Evolutionary conservation across 2,797 vertebrate species (phyloP), one percentile per base, ranked within the genome.

Genomic region (Crypturellus tataupa): DNA sequence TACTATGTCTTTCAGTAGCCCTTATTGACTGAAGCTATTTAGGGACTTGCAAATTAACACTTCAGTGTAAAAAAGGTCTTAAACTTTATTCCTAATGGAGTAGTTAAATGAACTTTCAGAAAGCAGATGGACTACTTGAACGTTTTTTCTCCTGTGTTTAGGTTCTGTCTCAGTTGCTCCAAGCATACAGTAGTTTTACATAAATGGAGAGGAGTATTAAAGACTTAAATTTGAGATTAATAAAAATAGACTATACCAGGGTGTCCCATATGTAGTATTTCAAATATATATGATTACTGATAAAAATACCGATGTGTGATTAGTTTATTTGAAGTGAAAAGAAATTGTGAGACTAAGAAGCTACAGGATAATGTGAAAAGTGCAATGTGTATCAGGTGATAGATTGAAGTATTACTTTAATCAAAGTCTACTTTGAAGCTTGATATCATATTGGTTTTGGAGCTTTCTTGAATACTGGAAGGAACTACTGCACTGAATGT

Each of bases 1-100:
- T 1, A 0, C 24, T 64, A 12, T 67, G 21, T 64, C 77, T n/a
- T 64, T 73, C 27, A n/a, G 0, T 60, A 47, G 46, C 49, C 0
- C 0, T 40, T 55, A 27, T 23, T 69, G 37, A 90, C 24, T 60
- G 35, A 69, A 89, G 25, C 8, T 31, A 1, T 77, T 88, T 63
- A 78, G 55, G 35, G 46, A 55, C 58, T 82, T 87, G 11, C 35
- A 71, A 0, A 31, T 65, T 39, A 33, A 24, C 29, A 10, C 10
- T 63, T 87, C 16, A 69, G n/a, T 59, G 59, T 68, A 35, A 71
- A 25, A 87, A 72, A 39, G 12, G 7, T 56, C 37, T 80, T 58
- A 39, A 59, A 47, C 39, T 86, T 79, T 85, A 76, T 25, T 11
- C 10, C 62, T 10, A 10, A 6, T 11, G 10, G 6, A 60, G 17